A percentile compares a stretch with the other conserved stretches of the same genome.
These are phyloP conservation scores for Proteles cristata DNA, from an alignment of 2,113 vertebrate species.

Conservation along the genomic window DNA sequence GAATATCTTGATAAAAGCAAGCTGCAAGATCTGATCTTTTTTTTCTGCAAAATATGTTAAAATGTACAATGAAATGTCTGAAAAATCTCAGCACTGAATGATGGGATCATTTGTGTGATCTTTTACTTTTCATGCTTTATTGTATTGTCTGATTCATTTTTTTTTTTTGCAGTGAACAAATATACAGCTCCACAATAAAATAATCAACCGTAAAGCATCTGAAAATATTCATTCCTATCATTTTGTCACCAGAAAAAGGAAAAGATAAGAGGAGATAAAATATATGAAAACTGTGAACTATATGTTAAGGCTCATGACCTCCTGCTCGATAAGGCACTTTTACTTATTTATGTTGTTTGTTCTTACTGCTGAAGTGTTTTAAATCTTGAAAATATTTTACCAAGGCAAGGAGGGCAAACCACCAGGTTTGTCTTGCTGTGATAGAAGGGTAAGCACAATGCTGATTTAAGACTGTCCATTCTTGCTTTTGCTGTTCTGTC, in stretches of 20 bases:
- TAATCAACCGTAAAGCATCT: neutral
- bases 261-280: neutral
- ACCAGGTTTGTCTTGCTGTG: neutral
- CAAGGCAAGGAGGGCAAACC: neutral
- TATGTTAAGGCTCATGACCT: neutral
- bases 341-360: neutral
- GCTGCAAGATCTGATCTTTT: neutral
- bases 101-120: neutral
- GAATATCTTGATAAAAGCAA: constrained; percentile 19
- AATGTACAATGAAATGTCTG: neutral
- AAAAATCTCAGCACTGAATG: neutral
- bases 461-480: neutral
- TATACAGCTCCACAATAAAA: neutral
- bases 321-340: neutral
- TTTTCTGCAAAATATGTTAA: constrained; percentile 24
- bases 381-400: constrained; percentile 29
- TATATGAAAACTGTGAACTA: neutral
- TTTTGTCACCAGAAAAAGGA: neutral
- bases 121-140: neutral
- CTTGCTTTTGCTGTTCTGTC: neutral
- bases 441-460: neutral
- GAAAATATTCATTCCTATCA: neutral
- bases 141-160: constrained; percentile 1
- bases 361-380: neutral
- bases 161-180: constrained; percentile 4